Conservation (phyloP, 2,113 vertebrate species). For the Mionectes macconnelli region DNA sequence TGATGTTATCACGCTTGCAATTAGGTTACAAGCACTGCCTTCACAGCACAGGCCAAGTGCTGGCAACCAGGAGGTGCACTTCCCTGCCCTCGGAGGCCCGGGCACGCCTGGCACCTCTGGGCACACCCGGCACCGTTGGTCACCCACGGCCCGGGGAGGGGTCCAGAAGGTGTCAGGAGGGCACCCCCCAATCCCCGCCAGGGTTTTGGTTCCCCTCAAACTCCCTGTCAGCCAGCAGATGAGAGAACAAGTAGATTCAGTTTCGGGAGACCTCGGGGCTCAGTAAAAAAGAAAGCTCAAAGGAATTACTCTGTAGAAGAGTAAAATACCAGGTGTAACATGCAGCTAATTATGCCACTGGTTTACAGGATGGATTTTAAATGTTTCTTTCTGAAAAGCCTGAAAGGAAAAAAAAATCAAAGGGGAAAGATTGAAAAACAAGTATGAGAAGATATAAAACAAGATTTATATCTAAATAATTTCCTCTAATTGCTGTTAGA, state of each 20-base stretch:
- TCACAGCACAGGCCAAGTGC: background rate
- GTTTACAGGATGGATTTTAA: conserved; percentile 66
- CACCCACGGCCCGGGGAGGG: rapidly evolving
- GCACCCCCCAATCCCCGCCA: background rate
- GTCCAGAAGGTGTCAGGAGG: background rate
- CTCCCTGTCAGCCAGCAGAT: conserved; percentile 1
- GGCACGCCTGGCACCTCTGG: background rate
- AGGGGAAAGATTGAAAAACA: conserved; percentile 79
- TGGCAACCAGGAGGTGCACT: background rate
- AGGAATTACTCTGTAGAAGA: conserved; percentile 54
- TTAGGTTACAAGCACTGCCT: conserved; percentile 60
- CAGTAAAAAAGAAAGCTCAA: conserved; percentile 54
- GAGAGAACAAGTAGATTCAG: conserved; percentile 42
- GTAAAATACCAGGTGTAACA: conserved; percentile 70
- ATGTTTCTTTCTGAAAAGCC: conserved; percentile 72
- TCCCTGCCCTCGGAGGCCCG: background rate
- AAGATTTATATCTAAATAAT: conserved; percentile 84
- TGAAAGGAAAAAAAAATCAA: conserved; percentile 76
- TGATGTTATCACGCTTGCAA: conserved; percentile 59
- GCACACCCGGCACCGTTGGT: background rate
- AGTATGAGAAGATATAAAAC: conserved; percentile 79
- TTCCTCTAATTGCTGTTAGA: conserved; percentile 84
- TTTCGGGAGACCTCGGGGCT: conserved; percentile 55
- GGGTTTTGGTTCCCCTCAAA: background rate
- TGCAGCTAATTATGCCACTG: conserved; percentile 68